These are phyloP conservation scores for Lycorma delicatula DNA, from an alignment of 1,140 invertebrate species.

Conservation along the genomic window DNA sequence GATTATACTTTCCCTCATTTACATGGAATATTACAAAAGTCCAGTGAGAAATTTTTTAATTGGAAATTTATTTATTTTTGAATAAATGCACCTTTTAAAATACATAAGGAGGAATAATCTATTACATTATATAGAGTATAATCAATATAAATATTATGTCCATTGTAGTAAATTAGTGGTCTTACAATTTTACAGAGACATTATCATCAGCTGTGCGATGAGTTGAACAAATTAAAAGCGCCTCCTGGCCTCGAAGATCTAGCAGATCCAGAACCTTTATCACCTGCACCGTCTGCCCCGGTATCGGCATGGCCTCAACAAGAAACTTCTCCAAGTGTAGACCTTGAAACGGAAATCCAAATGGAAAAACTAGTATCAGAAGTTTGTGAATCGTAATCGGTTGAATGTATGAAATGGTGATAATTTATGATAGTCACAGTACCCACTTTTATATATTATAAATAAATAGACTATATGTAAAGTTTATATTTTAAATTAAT, in stretches of 20 bases:
- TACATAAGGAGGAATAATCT: too few relatives aligned
- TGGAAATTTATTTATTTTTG: too few relatives aligned
- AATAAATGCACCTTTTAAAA: too few relatives aligned
- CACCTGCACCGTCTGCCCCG: conserved; percentile 26
- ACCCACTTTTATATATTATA: background rate
- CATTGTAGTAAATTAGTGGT: too few relatives aligned
- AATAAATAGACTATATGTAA: background rate
- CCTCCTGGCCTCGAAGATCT: conserved; percentile 62
- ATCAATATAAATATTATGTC: too few relatives aligned
- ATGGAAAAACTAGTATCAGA: conserved; percentile 67
- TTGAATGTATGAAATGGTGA: background rate
- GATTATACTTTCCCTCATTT: too few relatives aligned
- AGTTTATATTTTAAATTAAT: background rate
- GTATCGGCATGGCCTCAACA: conserved; percentile 17
- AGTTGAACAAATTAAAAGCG: conserved; percentile 66
- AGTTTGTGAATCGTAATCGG: conserved; percentile 46
- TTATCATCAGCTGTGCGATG: conserved; percentile 67
- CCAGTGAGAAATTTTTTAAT: too few relatives aligned
- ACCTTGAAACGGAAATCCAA: conserved; percentile 49
- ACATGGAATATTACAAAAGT: too few relatives aligned
- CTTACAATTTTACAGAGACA: conserved; percentile 64
- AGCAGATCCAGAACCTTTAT: conserved; percentile 39
- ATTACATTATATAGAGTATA: too few relatives aligned
- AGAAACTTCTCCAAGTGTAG: conserved; percentile 16
- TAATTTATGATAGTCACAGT: background rate